phyloP scores from a whole-genome alignment of 2,797 vertebrate genomes.

The Heterohyrax brucei region DNA sequence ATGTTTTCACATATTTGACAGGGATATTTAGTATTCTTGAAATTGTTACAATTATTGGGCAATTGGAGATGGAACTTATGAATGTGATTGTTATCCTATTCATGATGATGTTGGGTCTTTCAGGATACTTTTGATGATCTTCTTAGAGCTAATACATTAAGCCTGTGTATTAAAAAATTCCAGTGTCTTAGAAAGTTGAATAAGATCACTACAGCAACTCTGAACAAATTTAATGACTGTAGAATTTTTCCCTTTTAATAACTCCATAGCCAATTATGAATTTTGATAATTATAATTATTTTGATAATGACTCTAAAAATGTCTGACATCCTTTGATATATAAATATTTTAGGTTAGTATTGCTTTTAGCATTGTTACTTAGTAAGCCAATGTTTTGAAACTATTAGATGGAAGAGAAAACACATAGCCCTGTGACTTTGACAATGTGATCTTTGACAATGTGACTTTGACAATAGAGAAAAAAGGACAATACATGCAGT shows the following conservation, averaged over 20 bases:
- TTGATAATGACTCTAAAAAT: neutral
- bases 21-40: neutral
- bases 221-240: neutral
- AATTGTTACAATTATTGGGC: neutral
- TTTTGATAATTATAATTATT: neutral
- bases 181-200: neutral
- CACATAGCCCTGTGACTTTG: neutral
- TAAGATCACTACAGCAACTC: neutral
- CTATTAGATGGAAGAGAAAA: neutral
- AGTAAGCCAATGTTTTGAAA: neutral
- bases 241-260: neutral
- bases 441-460: slow-evolving; percentile 38
- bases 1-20: slow-evolving; percentile 15
- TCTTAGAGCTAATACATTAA: slow-evolving; percentile 26
- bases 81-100: neutral
- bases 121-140: neutral
- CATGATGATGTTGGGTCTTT: neutral
- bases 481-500: neutral
- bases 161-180: neutral
- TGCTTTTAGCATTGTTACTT: neutral
- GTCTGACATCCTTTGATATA: neutral
- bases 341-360: neutral
- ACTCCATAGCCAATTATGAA: neutral
- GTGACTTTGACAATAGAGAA: neutral
- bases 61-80: neutral